Conservation (phyloP, 2,888 invertebrate genomes). For the Drosophila kambysellisi region DNA sequence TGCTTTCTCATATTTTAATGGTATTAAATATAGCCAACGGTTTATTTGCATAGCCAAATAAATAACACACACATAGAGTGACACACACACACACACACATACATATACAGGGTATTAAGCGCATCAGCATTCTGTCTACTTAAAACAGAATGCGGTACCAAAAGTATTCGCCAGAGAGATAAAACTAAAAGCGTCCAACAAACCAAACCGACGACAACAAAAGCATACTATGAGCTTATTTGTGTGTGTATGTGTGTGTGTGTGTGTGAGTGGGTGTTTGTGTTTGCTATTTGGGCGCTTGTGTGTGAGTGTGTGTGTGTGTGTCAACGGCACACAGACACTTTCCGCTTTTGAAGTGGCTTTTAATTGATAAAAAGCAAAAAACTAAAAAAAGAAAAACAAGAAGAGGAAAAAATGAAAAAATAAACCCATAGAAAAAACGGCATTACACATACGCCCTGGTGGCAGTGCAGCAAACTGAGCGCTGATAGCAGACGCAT, state of each 20-base stretch:
- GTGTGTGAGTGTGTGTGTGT: slow-evolving; percentile 41
- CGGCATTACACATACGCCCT: slow-evolving; percentile 72
- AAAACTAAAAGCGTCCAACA: slow-evolving; percentile 75
- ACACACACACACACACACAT: neutral
- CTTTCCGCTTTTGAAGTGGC: slow-evolving; percentile 81
- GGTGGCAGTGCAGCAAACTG: slow-evolving; percentile 66
- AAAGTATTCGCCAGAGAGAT: slow-evolving; percentile 59
- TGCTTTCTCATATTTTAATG: neutral
- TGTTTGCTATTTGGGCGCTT: slow-evolving; percentile 44
- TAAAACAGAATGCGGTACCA: slow-evolving; percentile 39
- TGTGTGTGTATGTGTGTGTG: neutral
- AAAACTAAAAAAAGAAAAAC: slow-evolving; percentile 30
- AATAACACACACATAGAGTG: neutral
- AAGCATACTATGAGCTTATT: slow-evolving; percentile 50
- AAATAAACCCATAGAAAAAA: slow-evolving; percentile 55
- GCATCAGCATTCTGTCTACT: slow-evolving; percentile 2
- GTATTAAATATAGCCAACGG: neutral
- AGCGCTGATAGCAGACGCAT: slow-evolving; percentile 64
- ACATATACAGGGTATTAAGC: slow-evolving; percentile 30
- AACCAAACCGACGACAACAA: slow-evolving; percentile 70
- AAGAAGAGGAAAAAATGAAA: slow-evolving; percentile 7
- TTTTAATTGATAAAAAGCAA: slow-evolving; percentile 81
- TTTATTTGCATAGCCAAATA: neutral
- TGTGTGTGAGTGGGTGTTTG: slow-evolving; percentile 34
- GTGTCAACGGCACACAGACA: slow-evolving; percentile 75